Conservation (phyloP, 1,140 invertebrate genomes). For the Brachionus calyciflorus region DNA sequence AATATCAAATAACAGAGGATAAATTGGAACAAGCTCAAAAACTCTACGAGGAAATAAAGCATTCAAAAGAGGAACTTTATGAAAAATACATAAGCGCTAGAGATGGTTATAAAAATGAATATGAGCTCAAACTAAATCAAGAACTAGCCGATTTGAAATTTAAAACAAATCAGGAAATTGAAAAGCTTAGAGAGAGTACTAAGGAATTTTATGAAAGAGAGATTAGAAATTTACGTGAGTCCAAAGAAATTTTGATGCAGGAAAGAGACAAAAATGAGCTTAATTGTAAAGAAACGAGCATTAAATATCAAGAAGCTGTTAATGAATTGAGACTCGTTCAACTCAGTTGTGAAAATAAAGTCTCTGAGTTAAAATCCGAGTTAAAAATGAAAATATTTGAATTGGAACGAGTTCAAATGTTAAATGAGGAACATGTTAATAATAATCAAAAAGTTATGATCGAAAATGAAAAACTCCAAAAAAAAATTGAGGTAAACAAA, state of each 20-base stretch:
- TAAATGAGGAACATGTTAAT: conserved; percentile 57
- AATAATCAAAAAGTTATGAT: conserved; percentile 56
- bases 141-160: conserved; percentile 57
- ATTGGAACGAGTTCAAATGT: conserved; percentile 54
- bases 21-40: conserved; percentile 52
- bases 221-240: conserved; percentile 58
- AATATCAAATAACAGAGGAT: conserved; percentile 52
- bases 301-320: conserved; percentile 43
- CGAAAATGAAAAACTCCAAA: conserved; percentile 59
- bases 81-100: conserved; percentile 60
- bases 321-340: conserved; percentile 53
- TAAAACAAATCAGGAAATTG: conserved; percentile 58
- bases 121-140: conserved; percentile 58
- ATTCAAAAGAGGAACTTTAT: conserved; percentile 60
- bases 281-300: conserved; percentile 33
- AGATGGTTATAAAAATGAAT: conserved; percentile 61
- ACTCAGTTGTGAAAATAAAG: conserved; percentile 52
- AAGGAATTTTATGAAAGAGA: conserved; percentile 61
- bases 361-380: conserved; percentile 56
- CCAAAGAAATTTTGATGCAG: conserved; percentile 56
- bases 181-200: conserved; percentile 54
- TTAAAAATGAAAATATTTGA: conserved; percentile 60
- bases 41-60: conserved; percentile 57
- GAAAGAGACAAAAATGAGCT: conserved; percentile 53
- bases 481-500: conserved; percentile 54